Conservation (phyloP, 2,113 vertebrate genomes). For the Corynorhinus townsendii region DNA sequence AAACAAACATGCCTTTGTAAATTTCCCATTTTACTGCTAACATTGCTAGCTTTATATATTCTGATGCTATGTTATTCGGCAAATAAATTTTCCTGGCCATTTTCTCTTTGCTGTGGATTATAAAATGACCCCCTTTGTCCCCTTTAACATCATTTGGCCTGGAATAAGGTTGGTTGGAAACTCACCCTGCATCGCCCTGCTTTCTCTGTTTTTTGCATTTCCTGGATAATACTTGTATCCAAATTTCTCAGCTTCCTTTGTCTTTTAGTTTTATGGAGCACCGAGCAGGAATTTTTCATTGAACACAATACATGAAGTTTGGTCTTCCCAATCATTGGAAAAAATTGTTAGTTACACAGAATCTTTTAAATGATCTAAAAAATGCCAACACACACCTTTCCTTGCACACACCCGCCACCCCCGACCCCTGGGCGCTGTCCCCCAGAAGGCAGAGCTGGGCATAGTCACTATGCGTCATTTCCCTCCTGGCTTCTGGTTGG, state of each 20-base stretch:
- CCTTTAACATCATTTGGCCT: constrained; percentile 29
- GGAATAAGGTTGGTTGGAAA: constrained; percentile 31
- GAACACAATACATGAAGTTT: not conserved
- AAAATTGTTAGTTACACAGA: not conserved
- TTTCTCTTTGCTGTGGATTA: constrained; percentile 15
- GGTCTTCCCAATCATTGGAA: not conserved
- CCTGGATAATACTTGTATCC: not conserved
- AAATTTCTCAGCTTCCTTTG: not conserved
- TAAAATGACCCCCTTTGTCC: constrained; percentile 43
- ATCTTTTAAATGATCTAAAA: not conserved
- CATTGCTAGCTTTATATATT: constrained; percentile 58
- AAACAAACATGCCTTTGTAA: constrained; percentile 13
- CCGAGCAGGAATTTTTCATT: not conserved
- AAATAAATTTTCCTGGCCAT: constrained; percentile 63
- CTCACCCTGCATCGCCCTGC: not conserved
- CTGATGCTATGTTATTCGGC: constrained; percentile 51
- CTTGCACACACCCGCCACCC: no score
- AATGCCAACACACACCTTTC: not conserved
- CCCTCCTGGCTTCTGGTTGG: not conserved
- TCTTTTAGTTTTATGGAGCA: not conserved
- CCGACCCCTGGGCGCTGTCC: not conserved
- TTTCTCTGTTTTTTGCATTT: not conserved
- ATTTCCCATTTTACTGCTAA: constrained; percentile 41
- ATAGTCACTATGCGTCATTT: not conserved
- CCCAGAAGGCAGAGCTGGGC: not conserved